Percentiles rank a stretch among this genome's conserved stretches.
phyloP scores from a whole-genome alignment of 2,797 vertebrate species.

The Pseudochromis fuscus region DNA sequence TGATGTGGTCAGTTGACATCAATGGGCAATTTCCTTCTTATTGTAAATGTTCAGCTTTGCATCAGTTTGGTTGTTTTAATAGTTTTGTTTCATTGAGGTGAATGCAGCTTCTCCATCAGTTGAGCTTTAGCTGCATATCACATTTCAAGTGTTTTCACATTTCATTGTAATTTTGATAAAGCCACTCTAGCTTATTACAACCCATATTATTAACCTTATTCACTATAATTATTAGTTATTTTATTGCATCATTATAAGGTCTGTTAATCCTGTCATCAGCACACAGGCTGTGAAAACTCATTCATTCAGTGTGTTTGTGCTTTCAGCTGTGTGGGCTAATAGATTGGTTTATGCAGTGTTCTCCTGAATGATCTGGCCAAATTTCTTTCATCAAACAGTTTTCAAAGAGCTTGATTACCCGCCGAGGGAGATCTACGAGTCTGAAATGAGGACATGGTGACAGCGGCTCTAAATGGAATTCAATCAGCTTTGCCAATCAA shows the following conservation, averaged over 20 bases:
- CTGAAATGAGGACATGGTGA: constrained; percentile 67
- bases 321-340: constrained; percentile 51
- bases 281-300: constrained; percentile 16
- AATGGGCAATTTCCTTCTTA: background rate
- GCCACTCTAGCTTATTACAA: background rate
- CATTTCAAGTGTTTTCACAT: background rate
- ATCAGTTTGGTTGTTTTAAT: too few species aligned
- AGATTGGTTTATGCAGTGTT: constrained; percentile 53
- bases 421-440: constrained; percentile 56
- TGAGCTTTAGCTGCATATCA: background rate
- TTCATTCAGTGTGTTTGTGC: constrained; percentile 23
- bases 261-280: constrained; percentile 6
- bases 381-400: constrained; percentile 73
- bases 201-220: constrained; percentile 15
- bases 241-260: constrained; percentile 14
- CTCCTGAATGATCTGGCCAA: constrained; percentile 69
- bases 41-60: too few species aligned
- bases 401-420: constrained; percentile 67
- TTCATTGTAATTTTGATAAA: background rate
- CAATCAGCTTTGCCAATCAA: constrained; percentile 73
- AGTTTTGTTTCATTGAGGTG: constrained; percentile 3
- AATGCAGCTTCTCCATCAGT: background rate
- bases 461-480: constrained; percentile 66
- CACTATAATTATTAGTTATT: constrained; percentile 4
- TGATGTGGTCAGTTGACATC: too few species aligned